Conservation (phyloP, 1,140 invertebrate genomes). For the Drosophila kanapiae region DNA sequence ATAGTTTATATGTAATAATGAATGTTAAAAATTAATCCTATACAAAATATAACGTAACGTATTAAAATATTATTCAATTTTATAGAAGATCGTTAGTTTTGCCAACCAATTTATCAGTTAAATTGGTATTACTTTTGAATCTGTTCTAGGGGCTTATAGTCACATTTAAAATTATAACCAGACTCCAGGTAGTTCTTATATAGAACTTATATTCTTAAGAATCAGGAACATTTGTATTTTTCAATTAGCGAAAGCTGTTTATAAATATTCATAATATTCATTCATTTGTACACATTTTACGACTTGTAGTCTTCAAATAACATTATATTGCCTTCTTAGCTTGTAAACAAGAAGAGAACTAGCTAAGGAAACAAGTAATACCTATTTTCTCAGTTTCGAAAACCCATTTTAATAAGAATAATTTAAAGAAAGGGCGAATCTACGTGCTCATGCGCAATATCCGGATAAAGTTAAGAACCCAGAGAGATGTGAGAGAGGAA, state of each 20-base stretch:
- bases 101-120: too few species aligned
- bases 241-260: not conserved
- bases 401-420: not conserved
- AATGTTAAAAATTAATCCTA: too few species aligned
- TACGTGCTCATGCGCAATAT: slow-evolving; percentile 14
- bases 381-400: not conserved
- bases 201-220: not conserved
- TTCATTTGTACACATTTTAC: too few species aligned
- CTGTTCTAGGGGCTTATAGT: too few species aligned
- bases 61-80: too few species aligned
- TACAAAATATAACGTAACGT: too few species aligned
- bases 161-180: too few species aligned
- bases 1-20: too few species aligned
- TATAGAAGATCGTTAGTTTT: too few species aligned
- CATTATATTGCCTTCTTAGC: not conserved
- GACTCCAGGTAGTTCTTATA: not conserved
- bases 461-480: slow-evolving; percentile 13
- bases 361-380: not conserved
- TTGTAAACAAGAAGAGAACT: too few species aligned
- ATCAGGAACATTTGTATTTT: not conserved
- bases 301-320: not conserved
- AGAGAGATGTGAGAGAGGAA: slow-evolving; percentile 7
- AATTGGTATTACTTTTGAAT: too few species aligned
- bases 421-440: not conserved
- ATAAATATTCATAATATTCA: not conserved